Conservation (phyloP, 2,888 invertebrate species). For the Thelaira solivaga region DNA sequence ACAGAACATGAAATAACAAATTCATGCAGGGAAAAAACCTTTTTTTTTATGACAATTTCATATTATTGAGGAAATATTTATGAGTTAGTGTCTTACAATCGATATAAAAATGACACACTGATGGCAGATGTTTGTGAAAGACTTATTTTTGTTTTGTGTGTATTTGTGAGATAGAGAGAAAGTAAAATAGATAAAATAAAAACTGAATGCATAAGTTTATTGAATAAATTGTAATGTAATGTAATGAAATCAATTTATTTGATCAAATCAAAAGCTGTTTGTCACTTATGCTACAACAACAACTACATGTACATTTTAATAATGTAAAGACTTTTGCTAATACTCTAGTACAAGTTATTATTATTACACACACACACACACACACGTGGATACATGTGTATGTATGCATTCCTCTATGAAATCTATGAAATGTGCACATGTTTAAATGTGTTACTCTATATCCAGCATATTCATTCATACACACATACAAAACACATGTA, state of each 20-base stretch:
- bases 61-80: constrained; percentile 4
- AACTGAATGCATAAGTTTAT: constrained; percentile 30
- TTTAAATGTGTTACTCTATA: too few species aligned
- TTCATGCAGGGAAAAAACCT: neutral
- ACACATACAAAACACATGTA: neutral
- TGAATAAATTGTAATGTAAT: constrained; percentile 57
- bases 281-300: constrained; percentile 35
- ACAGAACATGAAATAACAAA: neutral
- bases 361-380: too few species aligned
- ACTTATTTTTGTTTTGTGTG: neutral
- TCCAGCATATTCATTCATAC: too few species aligned
- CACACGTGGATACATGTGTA: too few species aligned
- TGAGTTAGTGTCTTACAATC: too few species aligned
- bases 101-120: too few species aligned
- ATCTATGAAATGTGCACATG: too few species aligned
- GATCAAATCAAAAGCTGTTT: constrained; percentile 62
- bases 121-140: too few species aligned
- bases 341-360: too few species aligned
- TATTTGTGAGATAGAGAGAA: neutral
- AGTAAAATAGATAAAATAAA: neutral
- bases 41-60: constrained; percentile 37
- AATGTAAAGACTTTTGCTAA: neutral
- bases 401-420: too few species aligned
- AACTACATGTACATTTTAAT: neutral
- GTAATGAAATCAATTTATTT: constrained; percentile 62